A percentile compares a stretch with the other conserved stretches of the same genome.
Conservation (phyloP, 2,797 vertebrate species). For the Okamejei kenojei region DNA sequence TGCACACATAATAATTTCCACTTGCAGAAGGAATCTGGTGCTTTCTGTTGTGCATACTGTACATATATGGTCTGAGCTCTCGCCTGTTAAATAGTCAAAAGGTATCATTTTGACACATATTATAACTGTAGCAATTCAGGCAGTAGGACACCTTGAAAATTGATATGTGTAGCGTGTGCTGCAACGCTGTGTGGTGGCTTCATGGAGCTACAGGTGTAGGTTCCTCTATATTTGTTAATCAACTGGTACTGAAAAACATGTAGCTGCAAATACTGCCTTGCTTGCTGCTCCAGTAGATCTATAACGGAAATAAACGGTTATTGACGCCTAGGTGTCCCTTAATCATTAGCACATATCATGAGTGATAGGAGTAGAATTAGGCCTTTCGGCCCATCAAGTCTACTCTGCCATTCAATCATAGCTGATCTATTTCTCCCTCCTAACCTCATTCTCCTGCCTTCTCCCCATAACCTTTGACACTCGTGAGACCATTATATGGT, state of each 20-base stretch:
- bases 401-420: no score
- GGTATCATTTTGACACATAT: neutral
- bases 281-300: neutral
- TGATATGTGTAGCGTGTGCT: neutral
- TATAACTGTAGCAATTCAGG: neutral
- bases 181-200: neutral
- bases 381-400: no score
- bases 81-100: neutral
- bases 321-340: conserved; percentile 10
- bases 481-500: no score
- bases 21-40: neutral
- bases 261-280: conserved; percentile 11
- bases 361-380: no score
- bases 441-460: no score
- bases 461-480: no score
- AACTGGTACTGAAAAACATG: conserved; percentile 10
- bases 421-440: no score
- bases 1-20: neutral
- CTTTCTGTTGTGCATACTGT: neutral
- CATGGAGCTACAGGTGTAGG: neutral
- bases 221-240: neutral
- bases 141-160: neutral
- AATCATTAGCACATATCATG: neutral
- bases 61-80: neutral
- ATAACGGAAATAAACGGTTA: conserved; percentile 26